Evolutionary conservation across 2,797 vertebrate genomes (phyloP), one percentile per base, ranked within the genome.

Genomic region (Neoniphon sammara): DNA sequence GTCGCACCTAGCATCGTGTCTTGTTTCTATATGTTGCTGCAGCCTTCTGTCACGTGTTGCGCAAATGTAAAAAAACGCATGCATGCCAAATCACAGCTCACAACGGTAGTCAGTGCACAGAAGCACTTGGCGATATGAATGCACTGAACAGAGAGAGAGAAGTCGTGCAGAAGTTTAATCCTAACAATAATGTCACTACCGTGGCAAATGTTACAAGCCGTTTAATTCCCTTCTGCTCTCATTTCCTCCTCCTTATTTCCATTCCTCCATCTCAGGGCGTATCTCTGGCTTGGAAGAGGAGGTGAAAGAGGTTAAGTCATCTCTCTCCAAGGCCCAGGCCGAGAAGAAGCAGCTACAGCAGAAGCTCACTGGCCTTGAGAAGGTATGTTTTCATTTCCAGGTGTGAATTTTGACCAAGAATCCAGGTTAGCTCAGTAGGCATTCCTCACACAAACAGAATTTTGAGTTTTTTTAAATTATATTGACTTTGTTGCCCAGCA

Each of bases 321-420:
- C 92, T 7, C 62, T 97, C 80, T 90, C 94, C 61, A 93, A 93
- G 74, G 82, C 92, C 55, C 95, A 97, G 87, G 70, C 84, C 20
- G 96, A 98, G 75, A 98, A 98, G 91, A 95, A 96, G 75, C 94
- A 96, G 77, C 87, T 99, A 1, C 96, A 98, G 53, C 94, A 96
- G 83, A 97, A 92, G 62, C 90, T 98, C 60, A 94, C 93, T 46
- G 93, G 94, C 80, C 90, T 98, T 57, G 96, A 97, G 87, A 99
- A 97, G 97, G 98, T 98, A 60, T 15, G 75, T 54, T 15, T 6
- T 31, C 8, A 18, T 53, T 66, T 63, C 9, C 7, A 66, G 1
- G 30, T 5, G 47, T 11, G 7, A 14, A 12, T 42, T 54, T 66
- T 30, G 64, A 21, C 10, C 36, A 2, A 66, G 12, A 52, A 2